Conservation (phyloP, 2,113 vertebrate genomes). For the Grallaria varia region DNA sequence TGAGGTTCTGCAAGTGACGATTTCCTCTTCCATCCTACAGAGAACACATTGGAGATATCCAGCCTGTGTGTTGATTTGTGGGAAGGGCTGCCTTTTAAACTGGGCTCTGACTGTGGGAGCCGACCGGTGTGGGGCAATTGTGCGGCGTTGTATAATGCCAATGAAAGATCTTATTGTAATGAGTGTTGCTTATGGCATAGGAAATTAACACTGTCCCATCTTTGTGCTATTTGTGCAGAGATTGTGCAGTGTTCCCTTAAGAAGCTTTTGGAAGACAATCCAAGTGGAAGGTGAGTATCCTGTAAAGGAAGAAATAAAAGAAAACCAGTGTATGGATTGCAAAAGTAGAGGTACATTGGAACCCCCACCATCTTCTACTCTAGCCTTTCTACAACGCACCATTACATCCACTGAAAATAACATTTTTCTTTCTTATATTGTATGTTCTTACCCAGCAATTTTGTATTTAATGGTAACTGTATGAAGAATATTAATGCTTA, state of each 20-base stretch:
- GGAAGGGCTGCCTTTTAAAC: not conserved
- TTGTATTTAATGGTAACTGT: not conserved
- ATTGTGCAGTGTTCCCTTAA: not conserved
- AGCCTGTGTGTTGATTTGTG: not conserved
- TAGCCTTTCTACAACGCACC: not conserved
- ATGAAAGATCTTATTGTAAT: conserved; percentile 55
- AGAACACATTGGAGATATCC: rapidly evolving
- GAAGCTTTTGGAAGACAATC: not conserved
- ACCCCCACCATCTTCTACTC: not conserved
- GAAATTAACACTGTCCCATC: not conserved
- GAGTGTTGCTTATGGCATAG: conserved; percentile 1
- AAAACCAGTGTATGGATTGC: not conserved
- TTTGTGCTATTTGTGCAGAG: not conserved
- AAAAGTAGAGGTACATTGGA: not conserved
- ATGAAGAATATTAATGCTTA: not conserved
- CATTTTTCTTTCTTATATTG: not conserved
- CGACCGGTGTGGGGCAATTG: conserved; percentile 25
- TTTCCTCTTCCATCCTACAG: not conserved
- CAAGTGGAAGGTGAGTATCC: not conserved
- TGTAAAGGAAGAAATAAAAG: not conserved
- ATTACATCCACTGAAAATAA: not conserved
- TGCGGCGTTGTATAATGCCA: not conserved
- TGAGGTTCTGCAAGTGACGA: not conserved
- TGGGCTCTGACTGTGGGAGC: not conserved
- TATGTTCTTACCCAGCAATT: not conserved